Base-by-base conservation (phyloP, 2,888 invertebrate species). In the Agrotis ipsilon region DNA sequence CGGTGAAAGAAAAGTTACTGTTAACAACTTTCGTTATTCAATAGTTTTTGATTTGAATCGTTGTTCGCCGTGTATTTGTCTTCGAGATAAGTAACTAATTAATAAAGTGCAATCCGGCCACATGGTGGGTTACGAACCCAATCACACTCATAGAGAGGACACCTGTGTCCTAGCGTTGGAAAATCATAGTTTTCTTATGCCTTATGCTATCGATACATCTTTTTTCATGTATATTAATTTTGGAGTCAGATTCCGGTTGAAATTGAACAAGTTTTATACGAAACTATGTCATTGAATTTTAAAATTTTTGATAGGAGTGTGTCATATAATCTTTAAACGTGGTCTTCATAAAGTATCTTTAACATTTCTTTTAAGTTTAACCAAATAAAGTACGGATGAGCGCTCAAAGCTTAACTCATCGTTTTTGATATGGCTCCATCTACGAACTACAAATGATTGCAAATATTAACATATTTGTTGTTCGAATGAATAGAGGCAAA, bases 381-480 rank as follows among this genome's bases (percentile, higher is more conserved):
- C 21, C 5, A 72, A 75, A 80, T 78, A 77, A 69, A 57, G 21
- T 39, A 87, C 75, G 78, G 85, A 68, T 77, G 81, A 86, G 72
- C 75, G 83, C 85, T 88, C 90, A 89, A 87, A 88, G 87, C 85
- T 81, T 77, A 83, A 75, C 80, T 78, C 75, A 77, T 81, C 86
- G 85, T 76, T 73, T 62, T 87, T 86, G 85, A 88, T 89, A 89
- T 81, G 85, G 85, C 87, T 87, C 88, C 87, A 90, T 69, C 72
- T 82, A 81, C 81, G 64, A 32, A 32, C 7, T 61, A 48, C 19
- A 16, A n/a, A 27, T 72, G 87, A 88, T 87, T 85, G 72, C 64
- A 77, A 75, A 72, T 71, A n/a, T n/a, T n/a, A 24, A 11, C 21
- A 18, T 11, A 1, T 39, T 11, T 39, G 9, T 11, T 39, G 11